Evolutionary conservation across 35 echinoderm and acorn worm species (phyloP).

Genomic region (Amphiura filiformis): DNA sequence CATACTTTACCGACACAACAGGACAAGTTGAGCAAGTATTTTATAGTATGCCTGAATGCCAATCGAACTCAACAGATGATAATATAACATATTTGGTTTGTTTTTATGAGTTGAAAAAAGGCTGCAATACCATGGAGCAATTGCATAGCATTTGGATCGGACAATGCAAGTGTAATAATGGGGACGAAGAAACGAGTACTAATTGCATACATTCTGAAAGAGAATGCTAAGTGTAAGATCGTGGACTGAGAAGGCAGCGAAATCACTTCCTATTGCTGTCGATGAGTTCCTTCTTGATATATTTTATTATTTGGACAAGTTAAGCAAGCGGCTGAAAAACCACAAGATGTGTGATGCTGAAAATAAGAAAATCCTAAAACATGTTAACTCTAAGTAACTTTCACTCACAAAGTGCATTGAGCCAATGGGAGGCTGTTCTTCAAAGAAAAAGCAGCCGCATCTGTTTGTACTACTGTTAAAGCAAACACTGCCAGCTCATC

Average conservation of each 20-base stretch:
- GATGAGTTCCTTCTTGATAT: slow-evolving; percentile 62
- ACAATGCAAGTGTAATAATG: slow-evolving; percentile 52
- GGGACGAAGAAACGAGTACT: slow-evolving; percentile 41
- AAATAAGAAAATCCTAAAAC: too few species aligned
- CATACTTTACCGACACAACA: not conserved
- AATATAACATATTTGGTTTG: not conserved
- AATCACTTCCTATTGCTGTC: slow-evolving; percentile 26
- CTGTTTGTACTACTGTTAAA: too few species aligned
- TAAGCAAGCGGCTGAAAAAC: slow-evolving; percentile 56
- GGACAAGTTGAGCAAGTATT: not conserved
- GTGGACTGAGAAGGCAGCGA: slow-evolving; percentile 54
- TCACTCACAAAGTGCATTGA: too few species aligned
- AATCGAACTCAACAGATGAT: not conserved
- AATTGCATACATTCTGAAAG: slow-evolving; percentile 28
- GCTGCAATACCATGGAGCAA: not conserved
- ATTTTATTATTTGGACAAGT: slow-evolving; percentile 58
- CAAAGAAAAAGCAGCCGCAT: too few species aligned
- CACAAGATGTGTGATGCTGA: too few species aligned
- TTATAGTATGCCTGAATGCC: not conserved
- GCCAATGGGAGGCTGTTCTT: too few species aligned
- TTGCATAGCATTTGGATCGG: not conserved
- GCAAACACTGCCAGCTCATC: too few species aligned
- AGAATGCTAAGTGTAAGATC: slow-evolving; percentile 23
- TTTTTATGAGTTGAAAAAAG: not conserved
- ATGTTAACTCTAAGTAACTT: too few species aligned